Conservation (phyloP, 2,888 invertebrate genomes). For the Patella ulyssiponensis region DNA sequence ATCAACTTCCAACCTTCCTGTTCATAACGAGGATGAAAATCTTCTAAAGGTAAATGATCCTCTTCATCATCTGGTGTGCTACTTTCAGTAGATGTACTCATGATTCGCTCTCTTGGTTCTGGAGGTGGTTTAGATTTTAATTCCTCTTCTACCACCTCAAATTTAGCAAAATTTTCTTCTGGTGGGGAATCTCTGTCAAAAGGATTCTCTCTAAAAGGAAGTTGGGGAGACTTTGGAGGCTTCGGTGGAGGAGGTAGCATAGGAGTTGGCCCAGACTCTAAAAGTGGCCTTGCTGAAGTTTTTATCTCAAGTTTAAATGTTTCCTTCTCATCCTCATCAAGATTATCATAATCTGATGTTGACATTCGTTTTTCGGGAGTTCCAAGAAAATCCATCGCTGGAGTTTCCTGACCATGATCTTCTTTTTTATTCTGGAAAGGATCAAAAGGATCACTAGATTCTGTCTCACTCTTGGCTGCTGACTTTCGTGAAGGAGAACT, state of each 20-base stretch:
- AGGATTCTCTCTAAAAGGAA: constrained; percentile 70
- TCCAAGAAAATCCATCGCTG: constrained; percentile 9
- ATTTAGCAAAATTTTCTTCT: constrained; percentile 69
- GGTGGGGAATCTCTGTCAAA: constrained; percentile 70
- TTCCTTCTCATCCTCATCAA: constrained; percentile 37
- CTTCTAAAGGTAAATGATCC: constrained; percentile 78
- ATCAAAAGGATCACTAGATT: constrained; percentile 46
- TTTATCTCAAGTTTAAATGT: constrained; percentile 57
- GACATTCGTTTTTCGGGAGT: constrained; percentile 14
- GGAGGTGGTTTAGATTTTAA: constrained; percentile 39
- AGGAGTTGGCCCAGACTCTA: constrained; percentile 45
- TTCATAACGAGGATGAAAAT: constrained; percentile 85
- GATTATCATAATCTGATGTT: constrained; percentile 18
- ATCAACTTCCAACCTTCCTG: constrained; percentile 98
- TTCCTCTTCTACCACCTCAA: constrained; percentile 58
- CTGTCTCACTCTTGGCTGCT: constrained; percentile 6
- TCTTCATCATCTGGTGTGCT: constrained; percentile 59
- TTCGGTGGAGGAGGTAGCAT: constrained; percentile 62
- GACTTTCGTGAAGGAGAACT: constrained; percentile 5
- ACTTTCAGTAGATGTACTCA: constrained; percentile 57
- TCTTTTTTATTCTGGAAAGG: constrained; percentile 50
- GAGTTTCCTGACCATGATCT: constrained; percentile 36
- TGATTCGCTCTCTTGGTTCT: constrained; percentile 31
- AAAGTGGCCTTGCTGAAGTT: constrained; percentile 33
- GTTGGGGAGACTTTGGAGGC: constrained; percentile 56